Evolutionary conservation across 2,797 vertebrate species (phyloP).

Genomic region (Heterohyrax brucei): DNA sequence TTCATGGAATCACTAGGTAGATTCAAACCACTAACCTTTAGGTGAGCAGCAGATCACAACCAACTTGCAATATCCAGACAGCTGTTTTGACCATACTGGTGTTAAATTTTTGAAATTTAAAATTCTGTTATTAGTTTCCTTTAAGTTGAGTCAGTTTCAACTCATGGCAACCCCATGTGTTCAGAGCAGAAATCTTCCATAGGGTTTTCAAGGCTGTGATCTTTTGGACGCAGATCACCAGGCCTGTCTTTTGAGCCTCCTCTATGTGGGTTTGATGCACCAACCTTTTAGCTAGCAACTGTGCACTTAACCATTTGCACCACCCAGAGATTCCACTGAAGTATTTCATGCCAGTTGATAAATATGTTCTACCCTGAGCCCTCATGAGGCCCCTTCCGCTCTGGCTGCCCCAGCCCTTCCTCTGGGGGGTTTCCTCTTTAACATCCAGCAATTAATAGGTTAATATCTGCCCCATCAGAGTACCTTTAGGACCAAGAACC

Average conservation of each 20-base stretch:
- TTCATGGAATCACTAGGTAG: too few species aligned
- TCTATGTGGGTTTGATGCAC: background rate
- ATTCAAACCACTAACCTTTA: too few species aligned
- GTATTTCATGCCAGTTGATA: background rate
- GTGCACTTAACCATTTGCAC: background rate
- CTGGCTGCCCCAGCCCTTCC: background rate
- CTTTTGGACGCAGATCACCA: background rate
- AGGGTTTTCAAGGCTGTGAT: background rate
- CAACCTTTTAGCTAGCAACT: background rate
- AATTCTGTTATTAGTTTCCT: too few species aligned
- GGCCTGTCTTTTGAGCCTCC: background rate
- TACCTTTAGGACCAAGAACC: background rate
- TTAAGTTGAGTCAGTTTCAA: background rate
- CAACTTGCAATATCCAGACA: too few species aligned
- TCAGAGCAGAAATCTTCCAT: background rate
- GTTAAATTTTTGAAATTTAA: slow-evolving; percentile 36
- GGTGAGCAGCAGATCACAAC: too few species aligned
- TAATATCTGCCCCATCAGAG: background rate
- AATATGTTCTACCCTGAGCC: background rate
- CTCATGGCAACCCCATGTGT: background rate
- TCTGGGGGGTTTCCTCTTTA: background rate
- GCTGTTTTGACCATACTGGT: background rate
- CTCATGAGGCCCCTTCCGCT: background rate
- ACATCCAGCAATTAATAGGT: background rate
- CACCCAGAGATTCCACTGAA: background rate